These are phyloP conservation scores for Xerus inauris DNA, from an alignment of 2,113 vertebrate species.

Conservation along the genomic window DNA sequence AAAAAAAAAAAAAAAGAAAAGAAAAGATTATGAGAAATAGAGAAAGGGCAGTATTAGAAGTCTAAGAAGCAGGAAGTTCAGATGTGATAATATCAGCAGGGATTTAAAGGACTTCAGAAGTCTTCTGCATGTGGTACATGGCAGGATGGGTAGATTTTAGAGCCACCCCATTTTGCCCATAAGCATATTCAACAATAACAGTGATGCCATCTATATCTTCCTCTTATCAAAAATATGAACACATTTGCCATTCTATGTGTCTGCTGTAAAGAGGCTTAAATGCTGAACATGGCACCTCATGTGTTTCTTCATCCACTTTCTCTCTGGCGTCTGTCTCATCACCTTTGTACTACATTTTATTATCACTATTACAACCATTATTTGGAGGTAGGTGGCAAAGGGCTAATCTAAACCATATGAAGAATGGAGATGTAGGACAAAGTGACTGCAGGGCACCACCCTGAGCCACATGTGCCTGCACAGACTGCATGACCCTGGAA, in stretches of 20 bases:
- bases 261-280: neutral
- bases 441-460: neutral
- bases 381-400: neutral
- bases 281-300: neutral
- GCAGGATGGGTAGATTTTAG: neutral
- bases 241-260: no score
- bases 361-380: neutral
- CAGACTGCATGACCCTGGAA: neutral
- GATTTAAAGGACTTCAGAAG: neutral
- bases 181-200: neutral
- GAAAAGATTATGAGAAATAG: no score
- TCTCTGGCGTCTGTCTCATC: neutral
- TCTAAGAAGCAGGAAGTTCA: neutral
- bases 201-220: neutral
- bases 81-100: neutral
- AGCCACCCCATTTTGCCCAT: neutral
- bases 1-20: no score
- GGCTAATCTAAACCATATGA: neutral
- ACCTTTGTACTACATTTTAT: neutral
- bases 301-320: neutral
- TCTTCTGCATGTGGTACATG: rapidly evolving
- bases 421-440: neutral
- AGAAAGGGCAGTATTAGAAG: neutral
- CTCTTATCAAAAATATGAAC: neutral
- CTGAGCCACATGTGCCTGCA: neutral